A percentile compares a stretch with the other conserved stretches of the same genome.
These are phyloP conservation scores for Perca schrenkii DNA, from an alignment of 2,113 vertebrate genomes.

Conservation along the genomic window DNA sequence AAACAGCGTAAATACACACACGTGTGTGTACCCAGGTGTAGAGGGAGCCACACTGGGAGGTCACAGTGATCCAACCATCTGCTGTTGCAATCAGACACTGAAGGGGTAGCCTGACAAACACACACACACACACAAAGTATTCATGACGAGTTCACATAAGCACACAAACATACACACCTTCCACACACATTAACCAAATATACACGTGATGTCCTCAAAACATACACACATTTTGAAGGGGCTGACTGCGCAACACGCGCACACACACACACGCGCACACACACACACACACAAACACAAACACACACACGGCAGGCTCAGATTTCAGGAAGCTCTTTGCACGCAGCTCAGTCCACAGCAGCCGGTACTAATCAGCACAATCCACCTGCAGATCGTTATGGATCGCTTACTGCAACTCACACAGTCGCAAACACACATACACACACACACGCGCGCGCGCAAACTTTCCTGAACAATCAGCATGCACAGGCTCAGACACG, in stretches of 20 bases:
- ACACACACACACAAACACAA: constrained; percentile 25
- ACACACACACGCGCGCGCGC: not conserved
- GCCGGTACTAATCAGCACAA: constrained; percentile 85
- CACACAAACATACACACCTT: constrained; percentile 22
- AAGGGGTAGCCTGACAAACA: constrained; percentile 50
- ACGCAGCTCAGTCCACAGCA: constrained; percentile 83
- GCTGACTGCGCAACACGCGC: constrained; percentile 61
- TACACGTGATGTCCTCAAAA: constrained; percentile 50
- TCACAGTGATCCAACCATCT: constrained; percentile 82
- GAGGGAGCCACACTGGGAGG: constrained; percentile 75
- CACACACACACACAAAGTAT: constrained; percentile 4
- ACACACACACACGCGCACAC: constrained; percentile 5
- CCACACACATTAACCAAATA: constrained; percentile 47
- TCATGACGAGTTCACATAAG: constrained; percentile 17
- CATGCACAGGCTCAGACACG: constrained; percentile 23
- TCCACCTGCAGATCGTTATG: constrained; percentile 87
- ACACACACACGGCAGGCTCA: constrained; percentile 65
- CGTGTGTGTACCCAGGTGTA: constrained; percentile 16
- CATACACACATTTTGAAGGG: constrained; percentile 63
- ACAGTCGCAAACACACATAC: constrained; percentile 12
- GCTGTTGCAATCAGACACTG: constrained; percentile 79
- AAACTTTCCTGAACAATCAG: constrained; percentile 38
- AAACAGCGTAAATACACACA: constrained; percentile 36
- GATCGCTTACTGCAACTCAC: constrained; percentile 82
- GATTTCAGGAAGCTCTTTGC: constrained; percentile 86